Percentiles rank a stretch among this genome's conserved stretches.
Conservation (phyloP, 1,140 invertebrate species). For the Atta cephalotes region DNA sequence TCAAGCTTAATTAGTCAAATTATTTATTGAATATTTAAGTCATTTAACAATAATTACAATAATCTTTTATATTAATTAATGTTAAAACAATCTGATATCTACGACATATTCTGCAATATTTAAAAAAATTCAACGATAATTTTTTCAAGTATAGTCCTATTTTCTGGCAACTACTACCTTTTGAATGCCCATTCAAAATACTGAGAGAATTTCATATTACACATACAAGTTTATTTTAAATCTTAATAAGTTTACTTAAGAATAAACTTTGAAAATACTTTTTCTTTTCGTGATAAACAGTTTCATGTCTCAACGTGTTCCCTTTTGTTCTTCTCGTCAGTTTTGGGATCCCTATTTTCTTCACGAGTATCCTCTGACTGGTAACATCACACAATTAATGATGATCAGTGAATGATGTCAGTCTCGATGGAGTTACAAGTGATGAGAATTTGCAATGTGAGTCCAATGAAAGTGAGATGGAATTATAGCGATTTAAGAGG, state of each 20-base stretch:
- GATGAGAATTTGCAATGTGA: conserved; percentile 63
- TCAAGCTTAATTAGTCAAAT: not conserved
- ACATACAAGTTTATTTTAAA: conserved; percentile 32
- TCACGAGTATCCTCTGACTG: conserved; percentile 53
- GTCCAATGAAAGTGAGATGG: conserved; percentile 69
- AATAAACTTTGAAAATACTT: not conserved
- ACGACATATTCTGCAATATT: not conserved
- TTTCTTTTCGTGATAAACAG: conserved; percentile 23
- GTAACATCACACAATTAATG: conserved; percentile 46
- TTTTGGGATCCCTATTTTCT: conserved; percentile 54
- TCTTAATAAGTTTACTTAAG: conserved; percentile 25
- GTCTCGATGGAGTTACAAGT: conserved; percentile 50
- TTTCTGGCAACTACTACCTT: conserved; percentile 32
- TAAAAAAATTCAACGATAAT: not conserved
- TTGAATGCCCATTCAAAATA: conserved; percentile 17
- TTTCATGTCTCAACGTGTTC: conserved; percentile 53
- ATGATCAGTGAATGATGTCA: conserved; percentile 52
- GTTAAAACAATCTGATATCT: not conserved
- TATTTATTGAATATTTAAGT: not conserved
- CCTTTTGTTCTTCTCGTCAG: conserved; percentile 58
- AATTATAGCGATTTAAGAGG: conserved; percentile 77
- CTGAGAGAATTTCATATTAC: not conserved
- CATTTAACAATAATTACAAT: not conserved
- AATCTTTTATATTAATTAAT: not conserved
- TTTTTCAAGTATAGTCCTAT: conserved; percentile 2